Percentiles rank a stretch among this genome's conserved stretches.
phyloP scores from a whole-genome alignment of 2,113 vertebrate species.

The Varanus komodoensis region DNA sequence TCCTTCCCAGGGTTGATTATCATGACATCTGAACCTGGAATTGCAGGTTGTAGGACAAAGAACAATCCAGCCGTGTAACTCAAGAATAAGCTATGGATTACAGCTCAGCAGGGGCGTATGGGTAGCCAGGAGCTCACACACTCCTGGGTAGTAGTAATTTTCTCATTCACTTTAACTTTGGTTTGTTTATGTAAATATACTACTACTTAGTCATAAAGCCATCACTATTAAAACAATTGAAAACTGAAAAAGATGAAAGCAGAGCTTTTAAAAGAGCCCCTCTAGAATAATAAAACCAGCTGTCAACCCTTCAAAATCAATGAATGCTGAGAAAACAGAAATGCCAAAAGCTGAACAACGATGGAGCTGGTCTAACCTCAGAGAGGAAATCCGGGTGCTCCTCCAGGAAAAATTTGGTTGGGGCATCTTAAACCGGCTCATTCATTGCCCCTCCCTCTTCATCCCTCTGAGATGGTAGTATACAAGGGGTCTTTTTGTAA shows the following conservation, averaged over 20 bases:
- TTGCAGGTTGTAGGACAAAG: too few relatives aligned
- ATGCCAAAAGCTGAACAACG: not conserved
- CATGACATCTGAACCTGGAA: too few relatives aligned
- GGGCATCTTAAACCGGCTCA: not conserved
- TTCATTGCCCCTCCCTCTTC: not conserved
- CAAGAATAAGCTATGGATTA: too few relatives aligned
- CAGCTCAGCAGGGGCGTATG: too few relatives aligned
- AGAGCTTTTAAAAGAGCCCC: not conserved
- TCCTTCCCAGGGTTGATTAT: too few relatives aligned
- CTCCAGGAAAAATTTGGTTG: too few relatives aligned
- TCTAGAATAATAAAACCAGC: not conserved
- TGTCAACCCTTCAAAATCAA: not conserved
- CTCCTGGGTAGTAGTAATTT: not conserved
- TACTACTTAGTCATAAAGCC: not conserved
- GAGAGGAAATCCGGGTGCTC: too few relatives aligned
- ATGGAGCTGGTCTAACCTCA: too few relatives aligned
- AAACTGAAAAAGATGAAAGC: not conserved
- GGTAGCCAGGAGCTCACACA: too few relatives aligned
- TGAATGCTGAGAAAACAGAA: not conserved
- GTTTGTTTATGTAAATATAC: not conserved
- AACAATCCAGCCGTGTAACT: too few relatives aligned
- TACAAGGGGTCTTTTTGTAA: not conserved
- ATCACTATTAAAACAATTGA: not conserved
- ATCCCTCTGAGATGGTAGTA: not conserved
- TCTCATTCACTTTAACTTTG: not conserved